Percentiles rank a stretch among this genome's conserved stretches.
phyloP scores from a whole-genome alignment of 2,113 vertebrate species.

The Ramphastos sulfuratus region DNA sequence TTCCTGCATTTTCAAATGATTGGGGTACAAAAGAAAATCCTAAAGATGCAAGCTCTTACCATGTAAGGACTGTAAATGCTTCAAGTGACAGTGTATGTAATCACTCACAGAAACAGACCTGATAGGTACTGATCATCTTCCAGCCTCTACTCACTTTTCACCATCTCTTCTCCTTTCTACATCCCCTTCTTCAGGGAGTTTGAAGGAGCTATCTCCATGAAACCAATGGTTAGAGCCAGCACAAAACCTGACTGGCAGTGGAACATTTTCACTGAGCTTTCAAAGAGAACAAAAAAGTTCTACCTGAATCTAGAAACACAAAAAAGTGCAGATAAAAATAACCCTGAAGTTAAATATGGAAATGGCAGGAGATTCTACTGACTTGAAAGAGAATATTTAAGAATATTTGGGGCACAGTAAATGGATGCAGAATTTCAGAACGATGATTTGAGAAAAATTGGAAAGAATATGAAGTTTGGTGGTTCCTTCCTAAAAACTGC shows the following conservation, averaged over 20 bases:
- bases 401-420: not conserved
- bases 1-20: rapidly evolving
- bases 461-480: not conserved
- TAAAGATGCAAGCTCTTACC: not conserved
- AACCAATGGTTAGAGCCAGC: not conserved
- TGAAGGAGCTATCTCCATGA: not conserved
- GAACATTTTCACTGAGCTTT: not conserved
- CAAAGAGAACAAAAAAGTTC: not conserved
- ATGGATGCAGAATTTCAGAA: not conserved
- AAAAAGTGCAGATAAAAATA: conserved; percentile 43
- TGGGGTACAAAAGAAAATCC: not conserved
- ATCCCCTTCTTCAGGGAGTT: not conserved
- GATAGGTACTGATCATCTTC: not conserved
- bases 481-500: not conserved
- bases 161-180: not conserved
- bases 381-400: conserved; percentile 39
- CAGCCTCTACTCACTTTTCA: not conserved
- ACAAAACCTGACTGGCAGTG: not conserved
- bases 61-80: not conserved
- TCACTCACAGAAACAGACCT: not conserved
- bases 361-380: not conserved
- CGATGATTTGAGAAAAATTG: not conserved
- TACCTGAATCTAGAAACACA: not conserved
- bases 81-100: not conserved
- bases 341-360: not conserved